phyloP scores from a whole-genome alignment of 2,888 invertebrate genomes.

The Spilosoma lubricipeda region DNA sequence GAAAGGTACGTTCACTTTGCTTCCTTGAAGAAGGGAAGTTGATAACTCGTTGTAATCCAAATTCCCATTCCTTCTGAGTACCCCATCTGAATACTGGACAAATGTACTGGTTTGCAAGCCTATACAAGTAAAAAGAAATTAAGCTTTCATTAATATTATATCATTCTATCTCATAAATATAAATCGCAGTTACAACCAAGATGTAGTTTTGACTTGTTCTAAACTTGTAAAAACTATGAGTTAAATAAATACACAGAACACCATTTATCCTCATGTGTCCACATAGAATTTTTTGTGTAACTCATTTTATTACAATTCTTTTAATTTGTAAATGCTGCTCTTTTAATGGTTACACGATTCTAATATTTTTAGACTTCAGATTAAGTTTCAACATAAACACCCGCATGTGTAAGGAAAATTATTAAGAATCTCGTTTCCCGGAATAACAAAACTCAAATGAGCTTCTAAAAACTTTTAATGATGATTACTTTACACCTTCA shows the following conservation, averaged over 20 bases:
- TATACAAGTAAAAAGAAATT: conserved; percentile 60
- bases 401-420: neutral
- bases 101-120: conserved; percentile 91
- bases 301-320: neutral
- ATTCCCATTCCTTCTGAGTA: conserved; percentile 92
- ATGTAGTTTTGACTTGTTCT: too few species aligned
- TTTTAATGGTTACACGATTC: neutral
- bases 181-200: neutral
- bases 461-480: conserved; percentile 3
- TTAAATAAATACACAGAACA: too few species aligned
- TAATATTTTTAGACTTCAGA: neutral
- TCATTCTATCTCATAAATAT: neutral
- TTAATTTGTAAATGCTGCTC: too few species aligned
- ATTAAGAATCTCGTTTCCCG: neutral
- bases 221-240: too few species aligned
- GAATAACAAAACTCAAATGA: neutral
- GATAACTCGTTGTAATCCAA: conserved; percentile 91
- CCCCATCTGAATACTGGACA: conserved; percentile 95
- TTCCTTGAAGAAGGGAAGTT: conserved; percentile 90
- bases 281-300: neutral
- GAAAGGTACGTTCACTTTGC: conserved; percentile 91
- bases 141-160: conserved; percentile 9
- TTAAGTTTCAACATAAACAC: neutral
- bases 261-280: too few species aligned
- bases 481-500: neutral